Base-by-base conservation (phyloP, 2,113 vertebrate genomes). In the Noturus placidus region DNA sequence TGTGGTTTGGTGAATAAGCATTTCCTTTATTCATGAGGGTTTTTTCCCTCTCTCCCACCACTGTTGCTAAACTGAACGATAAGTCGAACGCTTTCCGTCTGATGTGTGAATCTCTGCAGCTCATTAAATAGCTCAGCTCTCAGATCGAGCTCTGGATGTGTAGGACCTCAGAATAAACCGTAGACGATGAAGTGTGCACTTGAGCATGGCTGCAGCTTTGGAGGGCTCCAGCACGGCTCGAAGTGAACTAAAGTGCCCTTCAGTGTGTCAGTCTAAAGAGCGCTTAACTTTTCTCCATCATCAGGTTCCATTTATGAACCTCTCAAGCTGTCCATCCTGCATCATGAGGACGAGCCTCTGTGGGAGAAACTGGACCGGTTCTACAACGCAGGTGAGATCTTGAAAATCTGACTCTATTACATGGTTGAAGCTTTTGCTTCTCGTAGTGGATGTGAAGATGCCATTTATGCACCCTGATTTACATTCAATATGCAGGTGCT, bases 271-370 rank as follows among this genome's bases (percentile, higher is more conserved):
- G 17, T 90, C 87, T 89, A 91, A 89, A 35, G 77, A 50, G 42
- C 74, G 20, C 35, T 86, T 50, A 80, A 86, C 79, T 76, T 80
- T 54, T 82, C 69, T 88, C 63, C 61, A 52, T 87, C 50, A 70
- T 92, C 92, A 99, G 98, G 95, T 83, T 99, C 98, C 85, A 97
- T 99, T 91, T 99, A 99, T 95, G 98, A 99, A 94, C 97, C 98
- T 56, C 94, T 99, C 81, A 97, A 97, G 93, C 96, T 95, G 94
- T 97, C 95, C 87, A 95, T 79, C 93, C 92, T 92, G 94, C 95
- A 94, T 87, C 95, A 80, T 1, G 96, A 97, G 52, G 95, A 95
- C 86, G 97, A 95, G 91, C 97, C 95, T 27, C 88, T 98, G 0
- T 99, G 97, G 97, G 97, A 99, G 90, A 99, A 97, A 91, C 92